A percentile compares a stretch with the other conserved stretches of the same genome.
These are phyloP conservation scores for Drosophila pseudotakahashii DNA, from an alignment of 2,888 invertebrate species.

Conservation along the genomic window DNA sequence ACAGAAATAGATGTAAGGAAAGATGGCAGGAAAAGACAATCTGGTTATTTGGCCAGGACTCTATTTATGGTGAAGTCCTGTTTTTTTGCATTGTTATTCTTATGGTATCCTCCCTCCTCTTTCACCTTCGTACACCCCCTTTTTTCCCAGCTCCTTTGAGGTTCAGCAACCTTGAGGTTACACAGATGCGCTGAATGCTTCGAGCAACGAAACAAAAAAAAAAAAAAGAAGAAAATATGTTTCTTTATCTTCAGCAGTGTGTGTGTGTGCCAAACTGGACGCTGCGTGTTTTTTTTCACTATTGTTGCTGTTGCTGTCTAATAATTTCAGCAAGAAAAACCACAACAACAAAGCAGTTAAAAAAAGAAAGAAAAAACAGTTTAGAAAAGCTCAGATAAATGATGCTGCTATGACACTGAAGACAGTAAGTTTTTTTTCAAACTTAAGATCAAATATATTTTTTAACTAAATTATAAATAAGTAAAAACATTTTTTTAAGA, in stretches of 20 bases:
- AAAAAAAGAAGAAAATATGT: conserved; percentile 5
- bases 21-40: conserved; percentile 4
- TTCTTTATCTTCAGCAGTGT: conserved; percentile 23
- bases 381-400: conserved; percentile 15
- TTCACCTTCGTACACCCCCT: conserved; percentile 5
- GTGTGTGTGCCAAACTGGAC: conserved; percentile 61
- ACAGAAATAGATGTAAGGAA: neutral
- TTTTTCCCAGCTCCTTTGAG: conserved; percentile 30
- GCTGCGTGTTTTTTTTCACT: conserved; percentile 40
- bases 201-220: conserved; percentile 34
- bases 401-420: conserved; percentile 3
- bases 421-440: too few relatives aligned
- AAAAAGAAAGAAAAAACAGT: neutral
- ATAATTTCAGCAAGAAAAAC: conserved; percentile 44
- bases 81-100: conserved; percentile 14
- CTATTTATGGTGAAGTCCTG: conserved; percentile 27
- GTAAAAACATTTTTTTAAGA: too few relatives aligned
- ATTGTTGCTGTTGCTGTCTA: conserved; percentile 29
- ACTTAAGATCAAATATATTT: too few relatives aligned
- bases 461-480: too few relatives aligned
- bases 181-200: conserved; percentile 42
- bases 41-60: conserved; percentile 24
- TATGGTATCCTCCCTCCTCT: neutral
- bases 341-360: conserved; percentile 34
- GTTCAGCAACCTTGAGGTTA: conserved; percentile 56